Base-by-base conservation (phyloP, 2,113 vertebrate genomes). In the Camarhynchus parvulus region DNA sequence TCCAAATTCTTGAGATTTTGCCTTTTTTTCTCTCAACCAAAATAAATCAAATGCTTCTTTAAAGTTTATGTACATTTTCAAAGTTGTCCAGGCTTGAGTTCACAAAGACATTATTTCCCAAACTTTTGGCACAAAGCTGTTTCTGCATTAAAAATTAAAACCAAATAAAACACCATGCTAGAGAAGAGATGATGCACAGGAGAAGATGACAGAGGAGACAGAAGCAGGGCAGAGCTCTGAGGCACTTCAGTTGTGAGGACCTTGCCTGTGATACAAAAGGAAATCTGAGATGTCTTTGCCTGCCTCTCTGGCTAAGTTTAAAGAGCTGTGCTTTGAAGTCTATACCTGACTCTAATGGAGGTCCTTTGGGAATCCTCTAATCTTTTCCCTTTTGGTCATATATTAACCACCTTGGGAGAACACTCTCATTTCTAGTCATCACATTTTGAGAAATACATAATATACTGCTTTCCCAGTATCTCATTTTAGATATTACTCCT, bases 161-260 rank as follows among this genome's bases (percentile, higher is more conserved):
- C 9, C 18, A 80, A 88, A 66, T 6, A 5, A 75, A 67, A 53
- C 42, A 35, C 15, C 50, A 21, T 47, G 50, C 27, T 77, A 31
- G 44, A 50, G 44, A 70, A 89, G 46, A 76, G 37, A 63, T 64
- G 46, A 83, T 67, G 37, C 88, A 52, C 39, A 79, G 41, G n/a
- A 78, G 37, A 49, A 85, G 55, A 87, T 7, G 39, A 73, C 19
- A 79, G 72, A 78, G n/a, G 66, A 85, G 89, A 92, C 74, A 94
- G 78, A 96, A 94, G 56, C 90, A 93, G 87, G 79, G 18, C 90
- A 93, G 72, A 93, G 84, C 85, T 96, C 67, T 86, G 67, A 96
- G 76, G 82, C 79, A 74, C 47, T 74, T 95, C 59, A 88, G n/a
- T 58, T 94, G 20, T 62, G 58, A 75, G 63, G 30, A 77, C 72